Percentiles rank a stretch among this genome's conserved stretches.
Conservation (phyloP, 2,797 vertebrate genomes). For the Coracias cyanogaster region DNA sequence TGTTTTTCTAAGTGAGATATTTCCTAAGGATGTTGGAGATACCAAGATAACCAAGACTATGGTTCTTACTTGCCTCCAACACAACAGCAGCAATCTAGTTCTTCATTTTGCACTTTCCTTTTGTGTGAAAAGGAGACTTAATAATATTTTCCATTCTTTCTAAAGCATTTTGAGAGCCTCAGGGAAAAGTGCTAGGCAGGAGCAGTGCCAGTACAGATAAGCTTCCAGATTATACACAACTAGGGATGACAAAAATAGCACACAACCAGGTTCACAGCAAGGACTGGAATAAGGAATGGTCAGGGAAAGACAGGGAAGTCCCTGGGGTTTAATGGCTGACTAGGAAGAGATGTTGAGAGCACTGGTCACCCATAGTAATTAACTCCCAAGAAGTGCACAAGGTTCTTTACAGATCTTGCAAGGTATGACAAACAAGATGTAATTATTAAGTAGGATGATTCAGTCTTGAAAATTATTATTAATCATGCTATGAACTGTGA, state of each 20-base stretch:
- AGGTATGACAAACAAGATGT: neutral
- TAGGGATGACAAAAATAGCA: neutral
- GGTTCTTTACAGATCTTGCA: neutral
- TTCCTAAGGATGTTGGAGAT: neutral
- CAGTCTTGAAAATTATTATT: neutral
- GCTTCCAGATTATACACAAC: neutral
- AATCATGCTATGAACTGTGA: neutral
- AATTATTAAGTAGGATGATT: neutral
- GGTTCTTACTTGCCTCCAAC: neutral
- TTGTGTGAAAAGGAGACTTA: neutral
- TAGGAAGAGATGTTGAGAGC: neutral
- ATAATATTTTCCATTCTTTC: neutral
- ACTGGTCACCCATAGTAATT: neutral
- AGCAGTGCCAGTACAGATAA: neutral
- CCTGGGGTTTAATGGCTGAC: neutral
- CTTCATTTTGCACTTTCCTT: neutral
- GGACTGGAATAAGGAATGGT: neutral
- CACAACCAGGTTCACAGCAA: neutral
- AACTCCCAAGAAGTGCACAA: neutral
- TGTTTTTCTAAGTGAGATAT: neutral
- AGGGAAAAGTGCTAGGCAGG: neutral
- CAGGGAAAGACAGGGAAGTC: neutral
- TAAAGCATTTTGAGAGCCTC: neutral
- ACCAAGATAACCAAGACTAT: neutral
- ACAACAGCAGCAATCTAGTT: neutral